Evolutionary conservation across 2,113 vertebrate genomes (phyloP), one percentile per base, ranked within the genome.

Genomic region (Centropristis striata): DNA sequence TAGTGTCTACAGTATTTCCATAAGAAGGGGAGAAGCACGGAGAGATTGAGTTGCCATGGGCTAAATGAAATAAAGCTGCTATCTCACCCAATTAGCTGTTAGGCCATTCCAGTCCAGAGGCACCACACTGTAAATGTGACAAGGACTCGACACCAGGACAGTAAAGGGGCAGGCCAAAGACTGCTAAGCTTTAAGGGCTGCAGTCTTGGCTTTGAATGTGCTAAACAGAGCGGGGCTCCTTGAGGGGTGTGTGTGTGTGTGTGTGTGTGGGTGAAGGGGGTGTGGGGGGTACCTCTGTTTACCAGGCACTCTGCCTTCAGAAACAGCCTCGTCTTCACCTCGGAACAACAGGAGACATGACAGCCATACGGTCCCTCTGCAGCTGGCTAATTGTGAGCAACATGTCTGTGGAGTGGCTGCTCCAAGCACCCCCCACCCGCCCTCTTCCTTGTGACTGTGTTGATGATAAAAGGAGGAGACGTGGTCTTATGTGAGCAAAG

Each of bases 351-450:
- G 75, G 86, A 90, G 87, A 93, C 86, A 91, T 90, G 92, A 92
- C 93, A 94, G 88, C 91, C 89, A 94, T 85, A 90, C 81, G 84
- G 79, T 88, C 90, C 90, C 87, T 84, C 87, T 85, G 89, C 89
- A 88, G 86, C 78, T 83, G 81, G 83, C 71, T 90, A 90, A 93
- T 91, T 89, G 86, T 84, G 89, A 74, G 83, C 85, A 87, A 73
- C 84, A 70, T 90, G 85, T 83, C 86, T 63, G 60, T 67, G 77
- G 57, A 84, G 83, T 63, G 64, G 64, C 63, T 69, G 64, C 58
- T 47, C 61, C 28, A 5, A 55, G 54, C 57, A 59, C 58, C 27
- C 20, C 57, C 21, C 23, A 16, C 46, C 46, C 20, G 18, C 63
- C 15, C 53, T 20, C 13, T 39, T n/a, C 61, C 25, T 68, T 70